Evolutionary conservation across 2,888 invertebrate genomes (phyloP).

Genomic region (Endomychus coccineus): DNA sequence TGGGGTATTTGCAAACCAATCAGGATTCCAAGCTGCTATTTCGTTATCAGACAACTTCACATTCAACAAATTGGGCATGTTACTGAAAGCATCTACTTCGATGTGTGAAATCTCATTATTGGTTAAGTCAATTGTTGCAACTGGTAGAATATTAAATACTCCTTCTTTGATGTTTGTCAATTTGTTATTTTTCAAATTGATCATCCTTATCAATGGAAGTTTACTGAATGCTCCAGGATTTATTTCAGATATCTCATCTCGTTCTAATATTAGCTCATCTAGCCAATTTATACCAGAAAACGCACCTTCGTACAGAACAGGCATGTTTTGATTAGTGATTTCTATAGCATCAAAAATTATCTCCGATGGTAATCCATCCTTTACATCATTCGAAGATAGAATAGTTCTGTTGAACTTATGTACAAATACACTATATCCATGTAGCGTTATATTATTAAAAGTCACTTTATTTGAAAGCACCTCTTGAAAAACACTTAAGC

Average conservation of each 20-base stretch:
- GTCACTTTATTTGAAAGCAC: constrained; percentile 20
- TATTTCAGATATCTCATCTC: constrained; percentile 22
- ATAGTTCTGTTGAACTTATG: constrained; percentile 28
- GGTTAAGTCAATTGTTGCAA: constrained; percentile 25
- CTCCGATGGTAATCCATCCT: constrained; percentile 25
- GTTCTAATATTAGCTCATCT: constrained; percentile 27
- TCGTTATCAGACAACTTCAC: constrained; percentile 29
- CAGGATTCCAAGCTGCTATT: constrained; percentile 25
- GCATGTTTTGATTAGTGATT: constrained; percentile 26
- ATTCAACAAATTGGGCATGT: constrained; percentile 24
- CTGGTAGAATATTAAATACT: constrained; percentile 25
- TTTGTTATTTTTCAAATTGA: constrained; percentile 20
- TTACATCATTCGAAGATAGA: constrained; percentile 22
- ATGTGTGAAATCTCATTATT: constrained; percentile 23
- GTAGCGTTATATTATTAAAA: constrained; percentile 29
- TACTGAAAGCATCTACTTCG: constrained; percentile 22
- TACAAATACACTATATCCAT: constrained; percentile 25
- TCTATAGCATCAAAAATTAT: constrained; percentile 25
- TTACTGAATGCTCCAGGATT: constrained; percentile 21
- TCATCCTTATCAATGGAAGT: constrained; percentile 1
- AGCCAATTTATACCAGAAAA: constrained; percentile 26
- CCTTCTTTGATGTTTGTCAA: constrained; percentile 24
- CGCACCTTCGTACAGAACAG: constrained; percentile 25
- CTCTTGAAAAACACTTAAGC: no score
- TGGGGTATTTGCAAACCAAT: constrained; percentile 30